Base-by-base conservation (phyloP, 2,113 vertebrate genomes). In the Dendropsophus ebraccatus region DNA sequence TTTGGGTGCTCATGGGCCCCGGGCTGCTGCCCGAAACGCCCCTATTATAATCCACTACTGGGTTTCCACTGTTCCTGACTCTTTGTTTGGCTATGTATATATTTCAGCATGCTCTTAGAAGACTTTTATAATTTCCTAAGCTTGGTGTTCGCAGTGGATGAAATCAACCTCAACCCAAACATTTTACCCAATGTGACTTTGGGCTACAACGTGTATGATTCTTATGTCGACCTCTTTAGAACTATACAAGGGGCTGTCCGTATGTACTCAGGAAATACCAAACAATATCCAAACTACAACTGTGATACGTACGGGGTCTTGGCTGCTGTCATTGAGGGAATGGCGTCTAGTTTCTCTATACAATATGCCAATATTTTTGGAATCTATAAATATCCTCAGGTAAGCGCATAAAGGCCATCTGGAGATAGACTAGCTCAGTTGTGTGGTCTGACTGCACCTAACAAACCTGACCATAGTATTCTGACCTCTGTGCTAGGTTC, bases 111-210 rank as follows among this genome's bases (percentile, higher is more conserved):
- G 86, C 72, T 83, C 28, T 47, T 81, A 41, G 81, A 87, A 56
- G 81, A 87, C 49, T 87, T 83, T 23, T 83, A 87, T 52, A 67
- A 87, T 60, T 82, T 87, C 47, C 32, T 83, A 28, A 77, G 52
- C 6, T 65, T 88, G 62, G 87, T 88, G 19, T 88, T 88, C 49
- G 83, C 87, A 25, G 67, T 88, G 75, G 82, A 88, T 84, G 67
- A 88, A 72, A 88, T 88, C 65, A 88, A 88, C 45, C 50, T 54
- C 16, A 52, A 88, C 28, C 82, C 49, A 7, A 58, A 45, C 2
- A 69, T 85, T 19, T 54, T 88, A 14, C 67, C 87, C 5, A 88
- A 88, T 49, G 76, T 88, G 28, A 80, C 87, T 35, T 47, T 88
- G 67, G 87, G 87, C 11, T 88, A 84, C 37, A 80, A 75, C 32